Evolutionary conservation across 1,140 invertebrate species (phyloP).

Genomic region (Popillia japonica): DNA sequence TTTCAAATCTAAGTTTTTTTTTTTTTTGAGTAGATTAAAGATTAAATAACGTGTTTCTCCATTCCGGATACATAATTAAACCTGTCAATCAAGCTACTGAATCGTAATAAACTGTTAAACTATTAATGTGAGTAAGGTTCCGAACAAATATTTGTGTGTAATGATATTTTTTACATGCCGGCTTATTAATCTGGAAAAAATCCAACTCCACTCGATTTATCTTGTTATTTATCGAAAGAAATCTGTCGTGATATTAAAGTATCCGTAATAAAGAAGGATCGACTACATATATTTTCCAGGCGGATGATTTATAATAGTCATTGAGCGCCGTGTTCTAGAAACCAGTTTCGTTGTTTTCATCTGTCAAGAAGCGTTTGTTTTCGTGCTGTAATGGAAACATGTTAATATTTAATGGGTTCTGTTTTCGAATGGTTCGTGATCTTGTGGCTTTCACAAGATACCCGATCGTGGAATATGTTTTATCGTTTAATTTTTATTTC

Average conservation of each 20-base stretch:
- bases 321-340: not conserved
- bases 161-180: not conserved
- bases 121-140: not conserved
- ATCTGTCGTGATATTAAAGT: not conserved
- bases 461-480: too few species aligned
- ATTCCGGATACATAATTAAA: not conserved
- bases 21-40: too few species aligned
- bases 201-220: not conserved
- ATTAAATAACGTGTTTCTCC: not conserved
- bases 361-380: conserved; percentile 18
- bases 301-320: not conserved
- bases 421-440: not conserved
- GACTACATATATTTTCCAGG: not conserved
- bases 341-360: not conserved
- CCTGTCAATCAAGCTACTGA: not conserved
- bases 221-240: not conserved
- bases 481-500: too few species aligned
- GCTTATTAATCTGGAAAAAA: not conserved
- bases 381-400: conserved; percentile 5
- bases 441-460: too few species aligned
- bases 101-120: not conserved
- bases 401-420: not conserved
- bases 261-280: not conserved
- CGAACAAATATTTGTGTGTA: not conserved
- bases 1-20: not conserved